phyloP scores from a whole-genome alignment of 92 coral and sea anemone species.

The Palythoa heliodiscus region DNA sequence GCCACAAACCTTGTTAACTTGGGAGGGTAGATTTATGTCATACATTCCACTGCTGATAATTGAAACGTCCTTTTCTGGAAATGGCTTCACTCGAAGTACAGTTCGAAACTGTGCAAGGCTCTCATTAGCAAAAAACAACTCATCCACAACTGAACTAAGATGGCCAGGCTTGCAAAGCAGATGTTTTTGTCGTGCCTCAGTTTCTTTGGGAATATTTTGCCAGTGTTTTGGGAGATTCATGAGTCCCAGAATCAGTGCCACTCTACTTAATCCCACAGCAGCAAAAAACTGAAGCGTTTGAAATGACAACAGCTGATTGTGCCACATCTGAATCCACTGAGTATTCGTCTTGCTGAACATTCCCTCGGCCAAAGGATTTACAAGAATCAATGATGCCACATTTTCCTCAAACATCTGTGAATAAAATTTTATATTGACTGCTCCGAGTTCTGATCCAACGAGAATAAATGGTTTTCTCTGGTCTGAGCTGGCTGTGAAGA shows the following conservation, averaged over 20 bases:
- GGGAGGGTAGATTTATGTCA: conserved; percentile 50
- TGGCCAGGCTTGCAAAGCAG: conserved; percentile 86
- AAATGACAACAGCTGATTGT: conserved; percentile 62
- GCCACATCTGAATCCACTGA: conserved; percentile 79
- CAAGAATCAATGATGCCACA: conserved; percentile 69
- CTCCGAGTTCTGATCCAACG: conserved; percentile 93
- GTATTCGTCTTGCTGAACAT: conserved; percentile 59
- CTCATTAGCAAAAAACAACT: conserved; percentile 86
- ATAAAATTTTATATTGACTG: conserved; percentile 85
- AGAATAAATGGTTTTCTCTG: conserved; percentile 77
- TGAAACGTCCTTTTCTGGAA: conserved; percentile 63
- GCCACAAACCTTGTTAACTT: conserved; percentile 23
- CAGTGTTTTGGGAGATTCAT: conserved; percentile 68
- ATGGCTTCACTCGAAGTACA: conserved; percentile 75
- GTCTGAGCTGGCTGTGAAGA: conserved; percentile 70
- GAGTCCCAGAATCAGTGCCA: conserved; percentile 77
- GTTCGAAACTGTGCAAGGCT: conserved; percentile 88
- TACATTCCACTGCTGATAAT: conserved; percentile 74
- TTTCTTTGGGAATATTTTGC: conserved; percentile 56
- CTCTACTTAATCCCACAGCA: conserved; percentile 69
- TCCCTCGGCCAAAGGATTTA: conserved; percentile 84
- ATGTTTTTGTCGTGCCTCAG: conserved; percentile 74
- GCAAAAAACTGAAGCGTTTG: conserved; percentile 81
- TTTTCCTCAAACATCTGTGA: conserved; percentile 78
- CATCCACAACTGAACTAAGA: conserved; percentile 89